Percentiles rank a stretch among this genome's conserved stretches.
Conservation (phyloP, 2,113 vertebrate species). For the Xenopus tropicalis region UCB_Xtro_10.0 CM004447.2:32641001-32641500, state of each 20-base stretch:
- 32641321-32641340: background rate
- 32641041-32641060: slow-evolving; percentile 66
- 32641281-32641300: slow-evolving; percentile 67
- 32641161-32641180: slow-evolving; percentile 56
- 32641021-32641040: slow-evolving; percentile 55
- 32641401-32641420: no score
- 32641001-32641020: slow-evolving; percentile 63
- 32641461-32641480: no score
- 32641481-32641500: no score
- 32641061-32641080: slow-evolving; percentile 91
- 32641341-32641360: slow-evolving; percentile 1
- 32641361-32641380: no score
- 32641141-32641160: slow-evolving; percentile 64
- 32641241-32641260: slow-evolving; percentile 68
- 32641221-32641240: slow-evolving; percentile 78
- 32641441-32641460: no score
- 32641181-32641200: slow-evolving; percentile 70
- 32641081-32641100: slow-evolving; percentile 94
- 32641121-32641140: slow-evolving; percentile 48
- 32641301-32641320: slow-evolving; percentile 18
- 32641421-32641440: no score
- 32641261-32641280: slow-evolving; percentile 62
- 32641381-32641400: no score
- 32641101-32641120: slow-evolving; percentile 80
- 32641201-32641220: slow-evolving; percentile 71